phyloP scores from a whole-genome alignment of 2,113 vertebrate species.

The Lepidothrix coronata region DNA sequence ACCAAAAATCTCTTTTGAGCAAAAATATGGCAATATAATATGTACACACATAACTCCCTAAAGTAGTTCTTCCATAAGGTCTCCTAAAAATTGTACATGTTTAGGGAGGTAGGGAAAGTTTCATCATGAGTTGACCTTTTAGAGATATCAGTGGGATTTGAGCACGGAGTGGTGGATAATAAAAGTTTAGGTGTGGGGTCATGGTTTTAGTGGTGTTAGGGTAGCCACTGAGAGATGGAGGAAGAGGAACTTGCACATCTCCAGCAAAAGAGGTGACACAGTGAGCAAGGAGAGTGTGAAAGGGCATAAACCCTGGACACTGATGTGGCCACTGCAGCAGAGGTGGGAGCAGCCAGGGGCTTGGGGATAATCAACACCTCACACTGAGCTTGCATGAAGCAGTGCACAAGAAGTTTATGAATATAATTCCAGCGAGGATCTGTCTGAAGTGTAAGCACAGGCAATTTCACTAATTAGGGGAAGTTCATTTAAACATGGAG shows the following conservation, averaged over 20 bases:
- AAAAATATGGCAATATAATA: background rate
- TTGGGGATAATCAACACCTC: background rate
- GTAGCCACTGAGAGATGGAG: background rate
- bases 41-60: background rate
- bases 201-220: background rate
- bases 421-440: background rate
- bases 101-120: background rate
- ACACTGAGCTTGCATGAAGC: background rate
- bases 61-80: background rate
- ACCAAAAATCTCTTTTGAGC: background rate
- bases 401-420: background rate
- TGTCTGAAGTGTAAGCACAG: background rate
- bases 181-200: background rate
- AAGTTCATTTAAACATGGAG: slow-evolving; percentile 25
- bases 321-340: background rate
- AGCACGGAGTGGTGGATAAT: background rate
- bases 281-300: background rate
- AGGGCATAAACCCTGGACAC: background rate
- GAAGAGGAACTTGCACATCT: background rate
- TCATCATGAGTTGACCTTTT: background rate
- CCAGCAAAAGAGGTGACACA: background rate
- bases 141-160: background rate
- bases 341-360: background rate
- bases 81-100: background rate
- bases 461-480: background rate